Base-by-base conservation (phyloP, 35 echinoderm and acorn worm species). In the Lytechinus pictus region DNA sequence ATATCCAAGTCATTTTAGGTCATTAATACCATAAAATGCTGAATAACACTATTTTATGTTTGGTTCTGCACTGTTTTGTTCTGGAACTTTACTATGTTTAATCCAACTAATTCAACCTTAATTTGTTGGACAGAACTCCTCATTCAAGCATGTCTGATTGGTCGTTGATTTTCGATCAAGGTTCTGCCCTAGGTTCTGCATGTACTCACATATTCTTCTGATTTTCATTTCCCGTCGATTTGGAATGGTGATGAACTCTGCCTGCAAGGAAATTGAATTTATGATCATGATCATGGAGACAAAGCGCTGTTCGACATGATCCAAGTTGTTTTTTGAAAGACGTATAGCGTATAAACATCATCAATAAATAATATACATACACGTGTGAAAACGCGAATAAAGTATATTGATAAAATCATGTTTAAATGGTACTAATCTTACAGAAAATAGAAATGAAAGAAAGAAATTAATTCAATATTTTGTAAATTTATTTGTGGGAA, bases 181-280 rank as follows among this genome's bases (percentile, higher is more conserved):
- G 33, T 44, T 44, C 33, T 44, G 33, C 66, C 66, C 66, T 79
- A 79, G 6, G 66, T 24, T 79, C 66, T 79, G 6, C 66, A 79
- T 79, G 19, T 79, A 24, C 66, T 79, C 5, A 24, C 66, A 79
- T 16, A 79, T 79, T 79, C 19, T 79, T 79, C 66, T 79, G 66
- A 79, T 79, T 79, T 79, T 79, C 66, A 79, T 79, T 79, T 79
- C 66, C 66, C 66, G 66, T 79, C 14, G n/a, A 79, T n/a, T 24
- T 79, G 21, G 3, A 79, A 79, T 79, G 66, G 66, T n/a, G 66
- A 79, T 79, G 66, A 79, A 79, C 66, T 24, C 66, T 79, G 21
- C 66, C 66, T 7, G 19, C 66, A 79, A 79, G 66, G 66, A 79
- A 79, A 79, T 79, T 79, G 66, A 79, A 79, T 79, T 79, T 5